Evolutionary conservation across 2,888 invertebrate species (phyloP).

Genomic region (Carcina quercana): DNA sequence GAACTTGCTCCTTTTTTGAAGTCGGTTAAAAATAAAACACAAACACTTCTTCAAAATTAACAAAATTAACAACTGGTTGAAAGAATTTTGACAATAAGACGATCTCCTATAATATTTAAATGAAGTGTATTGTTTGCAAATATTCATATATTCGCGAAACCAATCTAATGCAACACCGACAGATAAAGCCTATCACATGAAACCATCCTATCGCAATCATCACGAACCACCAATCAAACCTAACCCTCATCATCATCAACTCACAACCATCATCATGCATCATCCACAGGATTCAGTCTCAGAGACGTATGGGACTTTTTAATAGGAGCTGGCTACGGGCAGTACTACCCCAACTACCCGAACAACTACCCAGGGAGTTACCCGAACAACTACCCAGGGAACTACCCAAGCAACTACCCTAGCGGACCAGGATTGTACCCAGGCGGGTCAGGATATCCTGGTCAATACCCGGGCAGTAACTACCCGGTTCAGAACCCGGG

Average conservation of each 20-base stretch:
- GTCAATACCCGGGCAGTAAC: slow-evolving; percentile 20
- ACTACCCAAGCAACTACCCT: slow-evolving; percentile 19
- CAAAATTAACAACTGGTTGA: no score
- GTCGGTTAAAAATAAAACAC: no score
- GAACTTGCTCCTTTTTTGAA: no score
- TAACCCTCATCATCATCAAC: slow-evolving; percentile 28
- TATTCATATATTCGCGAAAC: no score
- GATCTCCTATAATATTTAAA: no score
- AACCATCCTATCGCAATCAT: slow-evolving; percentile 26
- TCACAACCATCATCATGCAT: slow-evolving; percentile 5
- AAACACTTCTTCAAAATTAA: no score
- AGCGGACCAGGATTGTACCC: slow-evolving; percentile 20
- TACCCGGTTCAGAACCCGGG: slow-evolving; percentile 23
- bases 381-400: slow-evolving; percentile 22
- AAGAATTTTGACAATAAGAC: no score
- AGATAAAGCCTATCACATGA: no score
- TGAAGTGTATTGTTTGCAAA: no score
- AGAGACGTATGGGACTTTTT: slow-evolving; percentile 66
- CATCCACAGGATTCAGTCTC: slow-evolving; percentile 59
- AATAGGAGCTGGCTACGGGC: slow-evolving; percentile 53
- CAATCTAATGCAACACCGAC: no score
- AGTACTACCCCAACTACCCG: slow-evolving; percentile 29
- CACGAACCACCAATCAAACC: slow-evolving; percentile 26
- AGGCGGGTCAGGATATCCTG: slow-evolving; percentile 23
- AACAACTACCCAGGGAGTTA: slow-evolving; percentile 29